A percentile compares a stretch with the other conserved stretches of the same genome.
phyloP scores from a whole-genome alignment of 2,888 invertebrate genomes.

The Acleris literana region DNA sequence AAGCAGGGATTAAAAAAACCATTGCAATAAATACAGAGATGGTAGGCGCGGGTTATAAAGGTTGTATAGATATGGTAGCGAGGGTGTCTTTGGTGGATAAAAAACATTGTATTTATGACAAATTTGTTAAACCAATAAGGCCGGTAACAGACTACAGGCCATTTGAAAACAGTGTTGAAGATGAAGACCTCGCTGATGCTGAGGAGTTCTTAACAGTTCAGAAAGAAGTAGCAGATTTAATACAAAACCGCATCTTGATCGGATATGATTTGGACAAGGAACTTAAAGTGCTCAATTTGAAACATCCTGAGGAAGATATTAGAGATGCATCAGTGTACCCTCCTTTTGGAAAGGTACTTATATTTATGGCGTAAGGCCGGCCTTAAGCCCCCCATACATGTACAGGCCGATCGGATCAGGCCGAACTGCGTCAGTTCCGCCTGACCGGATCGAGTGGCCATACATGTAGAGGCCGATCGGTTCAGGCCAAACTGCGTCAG shows the following conservation, averaged over 20 bases:
- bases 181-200: conserved; percentile 74
- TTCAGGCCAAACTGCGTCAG: no score
- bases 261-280: conserved; percentile 16
- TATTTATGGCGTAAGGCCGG: not conserved
- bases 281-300: not conserved
- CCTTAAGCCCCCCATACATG: no score
- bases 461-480: no score
- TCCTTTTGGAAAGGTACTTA: conserved; percentile 9
- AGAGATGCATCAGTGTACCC: conserved; percentile 1
- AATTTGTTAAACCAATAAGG: conserved; percentile 2
- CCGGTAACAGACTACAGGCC: conserved; percentile 87
- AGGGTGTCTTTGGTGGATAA: conserved; percentile 10
- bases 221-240: not conserved
- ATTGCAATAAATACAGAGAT: conserved; percentile 18
- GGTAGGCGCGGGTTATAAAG: conserved; percentile 9
- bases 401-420: no score
- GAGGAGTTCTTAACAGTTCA: not conserved
- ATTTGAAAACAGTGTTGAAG: conserved; percentile 88
- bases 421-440: no score
- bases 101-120: conserved; percentile 2
- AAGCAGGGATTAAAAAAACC: not conserved
- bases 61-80: not conserved
- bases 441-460: no score
- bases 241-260: conserved; percentile 1
- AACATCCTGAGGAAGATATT: conserved; percentile 9